Base-by-base conservation (phyloP, 1,140 invertebrate species). In the Drosophila aff. region DNA sequence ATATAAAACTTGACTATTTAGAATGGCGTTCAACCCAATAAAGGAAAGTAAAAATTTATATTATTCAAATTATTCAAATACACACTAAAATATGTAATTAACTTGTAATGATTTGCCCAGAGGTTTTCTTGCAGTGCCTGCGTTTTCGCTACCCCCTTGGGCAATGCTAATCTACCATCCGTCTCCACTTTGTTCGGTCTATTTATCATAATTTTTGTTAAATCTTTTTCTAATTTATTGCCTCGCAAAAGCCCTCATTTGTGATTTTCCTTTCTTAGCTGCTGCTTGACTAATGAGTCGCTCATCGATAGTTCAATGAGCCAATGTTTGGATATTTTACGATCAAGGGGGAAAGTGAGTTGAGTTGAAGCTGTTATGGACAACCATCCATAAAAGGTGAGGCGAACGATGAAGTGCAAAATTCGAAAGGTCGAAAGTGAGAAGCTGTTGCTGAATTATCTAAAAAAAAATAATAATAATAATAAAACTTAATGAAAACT, bases 221-320 rank as follows among this genome's bases (percentile, higher is more conserved):
- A 78, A 74, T 77, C 69, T 79, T 72, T 80, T 90, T 69, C 53
- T 85, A 72, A 81, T 84, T 89, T 72, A 81, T 80, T 84, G 77
- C 43, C 75, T 71, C 43, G 57, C 64, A 66, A 66, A 65, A 76
- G 61, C 76, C 61, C 83, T 62, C 76, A 77, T 76, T 89, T 63
- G 58, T 57, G 62, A 40, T 49, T 61, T 57, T 74, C 55, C 36
- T 63, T 60, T 74, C 49, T 49, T 40, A 31, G 46, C 53, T 66
- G 61, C 81, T 78, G 81, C 62, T 79, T 84, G 74, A 89, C 81
- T 90, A 81, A 89, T 89, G 85, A 90, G 65, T 79, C 77, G 73
- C 63, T 81, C 85, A 76, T 89, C 78, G 84, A 90, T 82, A 84
- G 84, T 90, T 89, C 81, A 89, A 81, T 81, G 84, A 89, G 78